Base-by-base conservation (phyloP, 2,113 vertebrate species). In the Pluvialis apricaria region DNA sequence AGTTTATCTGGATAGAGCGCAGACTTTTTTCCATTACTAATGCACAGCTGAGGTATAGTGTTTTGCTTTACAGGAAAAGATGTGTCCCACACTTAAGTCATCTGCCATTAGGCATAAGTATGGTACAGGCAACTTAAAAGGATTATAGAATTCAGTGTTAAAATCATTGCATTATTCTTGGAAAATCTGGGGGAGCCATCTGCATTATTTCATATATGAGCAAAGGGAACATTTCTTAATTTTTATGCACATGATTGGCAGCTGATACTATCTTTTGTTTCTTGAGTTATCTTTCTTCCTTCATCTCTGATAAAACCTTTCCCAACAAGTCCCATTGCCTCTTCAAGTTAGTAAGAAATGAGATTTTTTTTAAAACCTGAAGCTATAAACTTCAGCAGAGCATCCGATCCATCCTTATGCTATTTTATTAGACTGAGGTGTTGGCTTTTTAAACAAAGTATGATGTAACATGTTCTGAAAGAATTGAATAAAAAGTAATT, bases 91-190 rank as follows among this genome's bases (percentile, higher is more conserved):
- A 36, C 38, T 94, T 83, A 92, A 84, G 70, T 84, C 68, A 73
- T 60, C 69, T 94, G 45, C 73, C 49, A 40, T 96, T 95, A 92
- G 51, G 85, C 76, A 31, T 83, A 86, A 86, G 24, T 73, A 79
- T 44, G 76, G 54, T 90, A 77, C 47, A 94, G 85, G 34, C 70
- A 87, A 72, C 73, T 96, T 96, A 70, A 89, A 90, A 95, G 42
- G 47, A 81, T 93, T 72, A 26, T 32, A 71, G 86, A 92, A 78
- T 92, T 94, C 70, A 49, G 40, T 72, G 72, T 90, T 86, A 86
- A 84, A 95, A 84, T 84, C 44, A 76, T 88, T 91, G 42, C 32
- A 66, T 94, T 96, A 72, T 54, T 89, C 64, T 72, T 82, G 40
- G 89, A 78, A 94, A 91, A 88, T 52, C 45, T 88, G 19, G 49